Base-by-base conservation (phyloP, 2,113 vertebrate genomes). In the Barnardius zonarius region DNA sequence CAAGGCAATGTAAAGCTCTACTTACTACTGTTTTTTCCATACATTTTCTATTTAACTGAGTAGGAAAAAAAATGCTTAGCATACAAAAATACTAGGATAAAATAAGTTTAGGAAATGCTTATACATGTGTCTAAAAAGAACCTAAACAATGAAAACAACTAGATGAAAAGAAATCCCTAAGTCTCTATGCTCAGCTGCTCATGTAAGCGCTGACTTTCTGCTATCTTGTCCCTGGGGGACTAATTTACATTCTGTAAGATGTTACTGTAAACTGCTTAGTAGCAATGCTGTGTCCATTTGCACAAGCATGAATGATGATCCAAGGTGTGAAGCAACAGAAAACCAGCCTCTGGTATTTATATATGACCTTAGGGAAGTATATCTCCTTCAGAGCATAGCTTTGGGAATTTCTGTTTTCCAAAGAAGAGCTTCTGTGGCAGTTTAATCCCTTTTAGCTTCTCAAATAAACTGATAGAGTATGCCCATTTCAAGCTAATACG, bases 171-270 rank as follows among this genome's bases (percentile, higher is more conserved):
- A 92, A 97, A 95, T 92, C 68, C 51, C 68, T 31, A 88, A 59
- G 59, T 44, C 90, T 88, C 73, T 83, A 48, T 30, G 48, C 88
- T 93, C 90, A 93, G 93, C 76, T 88, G 76, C 76, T 87, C 86
- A 72, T 31, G 23, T 83, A 88, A 97, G 94, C 11, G 44, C 94
- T 96, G 92, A 96, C 79, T 94, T 75, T 91, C 85, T 61, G 64
- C 86, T 94, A 54, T 81, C 77, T 41, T 70, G 90, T 94, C 96
- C 90, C 93, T 86, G 83, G 93, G 92, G 83, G 62, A 81, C 68
- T 86, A 94, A 96, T 96, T 96, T 93, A 92, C 90, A 88, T 90
- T 94, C 93, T 83, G 72, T 93, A 93, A 95, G 85, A 86, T 81
- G 68, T 39, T 95, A 49, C 74, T 90, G 75, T 80, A 95, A 95